These are phyloP conservation scores for Sebastes miniatus DNA, from an alignment of 2,797 vertebrate genomes.

Conservation along the genomic window DNA sequence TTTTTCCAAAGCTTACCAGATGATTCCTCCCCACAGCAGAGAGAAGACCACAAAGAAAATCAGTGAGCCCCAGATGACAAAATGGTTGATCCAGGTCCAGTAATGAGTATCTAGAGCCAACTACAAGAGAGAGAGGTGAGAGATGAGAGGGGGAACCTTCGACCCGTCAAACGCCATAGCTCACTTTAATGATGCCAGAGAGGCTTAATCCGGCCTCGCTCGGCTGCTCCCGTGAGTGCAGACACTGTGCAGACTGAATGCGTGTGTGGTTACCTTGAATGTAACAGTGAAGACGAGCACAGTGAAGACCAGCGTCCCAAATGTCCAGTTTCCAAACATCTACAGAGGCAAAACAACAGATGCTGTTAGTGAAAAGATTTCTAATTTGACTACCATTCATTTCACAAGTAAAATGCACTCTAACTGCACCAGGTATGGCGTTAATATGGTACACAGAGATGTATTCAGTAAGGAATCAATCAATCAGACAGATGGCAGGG, in stretches of 20 bases:
- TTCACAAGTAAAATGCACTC: too few species aligned
- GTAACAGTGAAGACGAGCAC: conserved; percentile 96
- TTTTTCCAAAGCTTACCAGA: conserved; percentile 83
- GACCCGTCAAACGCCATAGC: not conserved
- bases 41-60: conserved; percentile 96
- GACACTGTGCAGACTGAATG: not conserved
- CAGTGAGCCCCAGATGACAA: conserved; percentile 97
- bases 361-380: not conserved
- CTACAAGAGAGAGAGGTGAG: conserved; percentile 65
- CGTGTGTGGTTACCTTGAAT: conserved; percentile 86
- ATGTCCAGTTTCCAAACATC: conserved; percentile 99
- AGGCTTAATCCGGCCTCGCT: not conserved
- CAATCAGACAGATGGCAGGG: conserved; percentile 66
- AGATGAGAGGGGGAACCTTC: not conserved
- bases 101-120: conserved; percentile 95
- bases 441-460: not conserved
- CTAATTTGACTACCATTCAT: not conserved
- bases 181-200: not conserved
- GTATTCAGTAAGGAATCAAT: conserved; percentile 47
- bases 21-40: conserved; percentile 95
- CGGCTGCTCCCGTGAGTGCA: not conserved
- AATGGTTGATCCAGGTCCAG: conserved; percentile 99
- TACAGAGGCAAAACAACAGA: conserved; percentile 48
- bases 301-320: conserved; percentile 96
- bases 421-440: not conserved